Percentiles rank a stretch among this genome's conserved stretches.
phyloP scores from a whole-genome alignment of 1,140 invertebrate species.

The Sesamia nonagrioides region DNA sequence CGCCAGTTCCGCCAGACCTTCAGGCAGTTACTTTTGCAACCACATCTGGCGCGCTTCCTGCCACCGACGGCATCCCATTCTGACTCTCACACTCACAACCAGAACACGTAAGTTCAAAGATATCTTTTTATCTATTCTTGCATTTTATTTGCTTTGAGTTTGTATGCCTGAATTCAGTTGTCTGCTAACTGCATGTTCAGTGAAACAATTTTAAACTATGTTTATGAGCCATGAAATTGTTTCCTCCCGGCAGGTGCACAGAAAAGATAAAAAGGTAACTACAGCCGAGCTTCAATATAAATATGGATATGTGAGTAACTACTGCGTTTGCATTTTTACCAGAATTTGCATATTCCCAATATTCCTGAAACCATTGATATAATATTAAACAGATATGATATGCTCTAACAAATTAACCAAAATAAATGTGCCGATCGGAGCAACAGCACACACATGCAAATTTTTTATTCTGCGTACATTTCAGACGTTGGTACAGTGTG shows the following conservation, averaged over 20 bases:
- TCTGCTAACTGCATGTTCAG: constrained; percentile 38
- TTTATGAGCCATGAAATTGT: constrained; percentile 62
- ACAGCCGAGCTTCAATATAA: constrained; percentile 62
- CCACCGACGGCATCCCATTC: constrained; percentile 76
- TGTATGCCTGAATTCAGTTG: no score
- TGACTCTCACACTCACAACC: constrained; percentile 65
- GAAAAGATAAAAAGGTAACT: constrained; percentile 81
- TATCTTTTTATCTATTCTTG: no score
- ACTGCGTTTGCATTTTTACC: constrained; percentile 52
- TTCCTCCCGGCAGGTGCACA: constrained; percentile 76
- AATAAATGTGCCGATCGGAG: no score
- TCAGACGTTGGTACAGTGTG: no score
- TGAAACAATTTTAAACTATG: constrained; percentile 36
- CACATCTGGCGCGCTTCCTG: constrained; percentile 79
- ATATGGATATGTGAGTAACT: constrained; percentile 67
- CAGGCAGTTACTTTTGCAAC: constrained; percentile 90
- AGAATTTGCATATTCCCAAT: constrained; percentile 1
- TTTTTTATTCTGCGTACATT: no score
- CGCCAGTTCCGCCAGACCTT: constrained; percentile 97
- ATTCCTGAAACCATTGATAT: neutral
- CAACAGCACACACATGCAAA: no score
- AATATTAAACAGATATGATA: no score
- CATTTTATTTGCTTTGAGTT: no score
- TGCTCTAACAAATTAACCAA: no score
- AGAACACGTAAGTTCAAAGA: neutral